A percentile compares a stretch with the other conserved stretches of the same genome.
Evolutionary conservation across 2,888 invertebrate genomes (phyloP).

Genomic region (Erebia ligea): DNA sequence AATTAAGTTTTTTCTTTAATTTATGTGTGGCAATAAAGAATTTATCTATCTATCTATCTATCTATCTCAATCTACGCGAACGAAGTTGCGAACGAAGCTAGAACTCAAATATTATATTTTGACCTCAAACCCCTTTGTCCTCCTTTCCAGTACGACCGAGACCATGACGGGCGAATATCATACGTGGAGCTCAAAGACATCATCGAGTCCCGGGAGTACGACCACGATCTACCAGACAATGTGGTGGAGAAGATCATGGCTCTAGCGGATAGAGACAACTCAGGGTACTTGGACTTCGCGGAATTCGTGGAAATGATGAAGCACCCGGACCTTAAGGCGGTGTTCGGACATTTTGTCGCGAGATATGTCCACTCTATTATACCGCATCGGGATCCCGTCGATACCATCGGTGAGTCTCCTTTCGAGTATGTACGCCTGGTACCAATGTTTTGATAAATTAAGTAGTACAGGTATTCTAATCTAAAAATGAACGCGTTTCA

Average conservation of each 20-base stretch:
- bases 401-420: conserved; percentile 67
- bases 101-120: not conserved
- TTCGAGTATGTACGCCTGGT: not conserved
- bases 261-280: conserved; percentile 84
- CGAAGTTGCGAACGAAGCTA: not conserved
- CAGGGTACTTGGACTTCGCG: conserved; percentile 86
- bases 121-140: too few relatives aligned
- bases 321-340: conserved; percentile 83
- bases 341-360: conserved; percentile 86
- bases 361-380: conserved; percentile 84
- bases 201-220: conserved; percentile 84
- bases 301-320: conserved; percentile 89
- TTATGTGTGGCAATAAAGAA: too few relatives aligned
- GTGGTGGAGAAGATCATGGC: conserved; percentile 87
- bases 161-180: conserved; percentile 88
- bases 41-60: too few relatives aligned
- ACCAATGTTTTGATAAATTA: too few relatives aligned
- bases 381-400: conserved; percentile 80
- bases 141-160: conserved; percentile 85
- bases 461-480: too few relatives aligned
- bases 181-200: conserved; percentile 85
- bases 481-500: too few relatives aligned
- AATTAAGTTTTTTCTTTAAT: too few relatives aligned
- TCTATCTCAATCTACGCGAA: not conserved
- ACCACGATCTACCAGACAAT: conserved; percentile 87